Conservation (phyloP, 2,113 vertebrate genomes). For the Hyla sarda region DNA sequence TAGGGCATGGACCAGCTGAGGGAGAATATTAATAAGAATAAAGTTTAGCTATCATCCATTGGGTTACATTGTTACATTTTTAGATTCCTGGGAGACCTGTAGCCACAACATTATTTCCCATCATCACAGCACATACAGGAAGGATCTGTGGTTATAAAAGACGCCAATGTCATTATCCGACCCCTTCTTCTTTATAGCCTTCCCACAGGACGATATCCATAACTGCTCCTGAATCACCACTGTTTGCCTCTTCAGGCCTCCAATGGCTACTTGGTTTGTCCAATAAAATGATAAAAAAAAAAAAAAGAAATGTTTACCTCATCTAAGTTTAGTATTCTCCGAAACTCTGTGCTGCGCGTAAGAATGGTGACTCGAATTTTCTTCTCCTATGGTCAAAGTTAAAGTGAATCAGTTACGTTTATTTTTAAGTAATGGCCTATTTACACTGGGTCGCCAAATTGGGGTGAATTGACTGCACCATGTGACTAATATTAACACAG, state of each 20-base stretch:
- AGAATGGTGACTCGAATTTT: conserved; percentile 94
- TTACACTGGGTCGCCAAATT: background rate
- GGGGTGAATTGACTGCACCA: background rate
- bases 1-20: conserved; percentile 89
- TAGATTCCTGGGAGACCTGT: background rate
- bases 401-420: conserved; percentile 19
- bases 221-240: background rate
- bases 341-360: conserved; percentile 91
- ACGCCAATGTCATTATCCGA: background rate
- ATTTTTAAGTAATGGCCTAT: background rate
- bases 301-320: conserved; percentile 75
- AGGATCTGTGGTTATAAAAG: background rate
- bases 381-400: conserved; percentile 78
- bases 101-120: background rate
- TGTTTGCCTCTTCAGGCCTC: background rate
- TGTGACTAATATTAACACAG: background rate
- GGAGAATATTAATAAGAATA: conserved; percentile 57
- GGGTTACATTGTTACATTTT: background rate
- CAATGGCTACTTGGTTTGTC: too few species aligned
- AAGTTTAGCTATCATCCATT: background rate
- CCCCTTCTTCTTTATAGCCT: background rate
- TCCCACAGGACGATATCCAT: background rate
- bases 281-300: too few species aligned
- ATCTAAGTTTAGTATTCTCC: conserved; percentile 91
- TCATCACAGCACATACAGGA: background rate